A percentile compares a stretch with the other conserved stretches of the same genome.
Evolutionary conservation across 2,113 vertebrate genomes (phyloP).

Genomic region (Willisornis vidua): DNA sequence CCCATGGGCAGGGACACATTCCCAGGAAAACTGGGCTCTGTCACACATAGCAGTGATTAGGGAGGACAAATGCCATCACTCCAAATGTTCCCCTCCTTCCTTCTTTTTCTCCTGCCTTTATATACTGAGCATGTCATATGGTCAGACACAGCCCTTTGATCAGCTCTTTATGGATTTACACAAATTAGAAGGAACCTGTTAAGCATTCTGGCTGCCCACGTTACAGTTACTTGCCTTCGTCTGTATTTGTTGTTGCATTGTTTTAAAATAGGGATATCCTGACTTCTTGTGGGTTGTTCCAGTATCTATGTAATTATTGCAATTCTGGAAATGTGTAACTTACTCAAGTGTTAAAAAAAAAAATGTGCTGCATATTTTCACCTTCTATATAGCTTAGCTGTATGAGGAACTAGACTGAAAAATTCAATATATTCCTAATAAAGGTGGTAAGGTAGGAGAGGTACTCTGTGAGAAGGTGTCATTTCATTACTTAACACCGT

Average conservation of each 20-base stretch:
- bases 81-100: not conserved
- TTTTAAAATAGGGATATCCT: slow-evolving; percentile 8
- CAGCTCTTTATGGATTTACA: not conserved
- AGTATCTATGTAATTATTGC: not conserved
- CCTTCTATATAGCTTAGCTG: not conserved
- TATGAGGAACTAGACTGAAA: not conserved
- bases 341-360: not conserved
- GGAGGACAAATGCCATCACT: not conserved
- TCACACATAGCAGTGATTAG: not conserved
- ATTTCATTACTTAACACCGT: not conserved
- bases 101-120: not conserved
- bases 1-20: not conserved
- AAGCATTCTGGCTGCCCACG: not conserved
- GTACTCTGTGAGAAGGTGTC: not conserved
- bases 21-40: not conserved
- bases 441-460: not conserved
- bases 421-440: not conserved
- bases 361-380: not conserved
- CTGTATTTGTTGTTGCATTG: not conserved
- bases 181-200: not conserved
- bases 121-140: not conserved
- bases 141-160: not conserved
- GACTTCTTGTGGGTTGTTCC: not conserved
- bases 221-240: slow-evolving; percentile 20
- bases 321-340: not conserved